phyloP scores from a whole-genome alignment of 2,888 invertebrate species.

The Acleris sparsana region DNA sequence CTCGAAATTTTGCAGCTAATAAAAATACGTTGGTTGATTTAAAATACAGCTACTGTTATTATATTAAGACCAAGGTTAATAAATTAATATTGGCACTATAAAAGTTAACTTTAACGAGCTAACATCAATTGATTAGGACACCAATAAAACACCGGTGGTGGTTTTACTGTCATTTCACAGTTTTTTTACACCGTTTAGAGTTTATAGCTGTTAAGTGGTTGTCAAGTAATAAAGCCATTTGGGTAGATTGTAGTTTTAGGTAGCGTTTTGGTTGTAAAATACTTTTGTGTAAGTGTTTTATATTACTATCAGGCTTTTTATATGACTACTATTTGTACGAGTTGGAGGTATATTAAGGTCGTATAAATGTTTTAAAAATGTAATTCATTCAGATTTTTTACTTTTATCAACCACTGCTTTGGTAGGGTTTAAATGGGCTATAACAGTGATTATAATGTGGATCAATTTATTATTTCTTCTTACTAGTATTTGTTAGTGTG shows the following conservation, averaged over 20 bases:
- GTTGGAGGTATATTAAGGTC: background rate
- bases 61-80: conserved; percentile 7
- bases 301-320: conserved; percentile 1
- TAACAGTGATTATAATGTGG: no score
- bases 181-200: conserved; percentile 32
- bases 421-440: no score
- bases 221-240: conserved; percentile 34
- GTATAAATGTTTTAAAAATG: no score
- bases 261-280: conserved; percentile 23
- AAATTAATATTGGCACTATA: conserved; percentile 30
- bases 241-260: conserved; percentile 27
- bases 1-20: no score
- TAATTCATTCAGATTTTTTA: no score
- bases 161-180: conserved; percentile 31
- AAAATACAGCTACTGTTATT: no score
- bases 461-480: no score
- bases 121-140: conserved; percentile 34
- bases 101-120: conserved; percentile 31
- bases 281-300: conserved; percentile 20
- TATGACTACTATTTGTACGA: background rate
- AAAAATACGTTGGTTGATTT: no score
- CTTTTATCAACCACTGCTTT: no score
- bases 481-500: no score
- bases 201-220: conserved; percentile 35
- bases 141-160: conserved; percentile 33